Base-by-base conservation (phyloP, 2,113 vertebrate species). In the Cnemophilus loriae region DNA sequence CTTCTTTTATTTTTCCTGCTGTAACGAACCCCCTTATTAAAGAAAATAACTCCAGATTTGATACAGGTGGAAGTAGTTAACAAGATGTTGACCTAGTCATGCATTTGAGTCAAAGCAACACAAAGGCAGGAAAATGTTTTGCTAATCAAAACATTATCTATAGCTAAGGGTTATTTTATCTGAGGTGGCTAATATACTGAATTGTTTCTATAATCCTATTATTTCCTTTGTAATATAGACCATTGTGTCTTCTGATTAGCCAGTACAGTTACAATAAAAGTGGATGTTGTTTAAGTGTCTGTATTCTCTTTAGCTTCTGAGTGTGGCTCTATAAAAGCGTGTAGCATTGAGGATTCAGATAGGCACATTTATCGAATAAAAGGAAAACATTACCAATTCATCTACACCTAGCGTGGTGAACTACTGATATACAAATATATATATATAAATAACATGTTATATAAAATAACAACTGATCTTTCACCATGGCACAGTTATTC, bases 51-150 rank as follows among this genome's bases (percentile, higher is more conserved):
- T 71, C 91, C 37, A 78, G 65, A 69, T 80, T 94, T 94, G 59
- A 69, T 53, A 20, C 69, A 95, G 84, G 83, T 95, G 84, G 93
- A 96, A 41, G 57, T 32, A 96, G 71, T 93, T 94, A 96, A 93
- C 57, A 97, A 97, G 91, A 70, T 79, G 61, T 92, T 95, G 83
- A 96, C 82, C 91, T 91, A 92, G 73, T 77, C 78, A 18, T 80
- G 97, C 97, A 96, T 98, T 98, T 98, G 98, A 92, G 96, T 90
- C 96, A 97, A 96, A 89, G 55, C 82, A 93, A 94, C 96, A 98
- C 97, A 96, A 97, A 92, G 89, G 91, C 96, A 88, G 95, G 88
- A 97, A 96, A 93, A 93, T 79, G 93, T 93, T 97, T 94, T 97
- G 91, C 85, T 97, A 95, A 95, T 92, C 61, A 95, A 92, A 96